Percentiles rank a stretch among this genome's conserved stretches.
Conservation (phyloP, 2,888 invertebrate genomes). For the Drosophila eohydei region DNA sequence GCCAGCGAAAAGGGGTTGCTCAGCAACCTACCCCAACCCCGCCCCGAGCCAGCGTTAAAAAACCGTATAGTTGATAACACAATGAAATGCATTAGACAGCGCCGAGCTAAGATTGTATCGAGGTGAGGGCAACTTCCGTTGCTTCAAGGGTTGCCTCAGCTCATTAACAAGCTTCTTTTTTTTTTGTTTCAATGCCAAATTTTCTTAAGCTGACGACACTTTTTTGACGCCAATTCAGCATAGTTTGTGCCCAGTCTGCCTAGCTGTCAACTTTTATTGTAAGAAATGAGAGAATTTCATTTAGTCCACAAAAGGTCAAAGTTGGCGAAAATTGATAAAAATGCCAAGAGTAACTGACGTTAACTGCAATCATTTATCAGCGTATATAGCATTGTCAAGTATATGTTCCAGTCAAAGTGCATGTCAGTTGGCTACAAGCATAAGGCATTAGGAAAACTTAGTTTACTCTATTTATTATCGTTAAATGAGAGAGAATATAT, state of each 20-base stretch:
- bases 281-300: slow-evolving; percentile 50
- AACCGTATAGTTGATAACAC: slow-evolving; percentile 48
- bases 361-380: slow-evolving; percentile 37
- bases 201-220: slow-evolving; percentile 17
- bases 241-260: slow-evolving; percentile 26
- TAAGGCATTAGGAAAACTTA: not conserved
- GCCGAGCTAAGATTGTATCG: not conserved
- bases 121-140: not conserved
- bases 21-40: slow-evolving; percentile 40
- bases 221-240: slow-evolving; percentile 14
- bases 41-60: slow-evolving; percentile 12
- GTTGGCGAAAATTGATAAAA: slow-evolving; percentile 25
- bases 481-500: not conserved
- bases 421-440: not conserved
- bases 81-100: slow-evolving; percentile 46
- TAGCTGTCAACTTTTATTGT: slow-evolving; percentile 34
- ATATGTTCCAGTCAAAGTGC: not conserved
- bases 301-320: slow-evolving; percentile 4
- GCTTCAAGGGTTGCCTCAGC: not conserved
- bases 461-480: not conserved
- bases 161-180: slow-evolving; percentile 13
- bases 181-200: slow-evolving; percentile 21
- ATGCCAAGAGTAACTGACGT: slow-evolving; percentile 5
- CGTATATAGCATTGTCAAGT: not conserved
- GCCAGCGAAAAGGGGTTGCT: slow-evolving; percentile 54